Percentiles rank a stretch among this genome's conserved stretches.
phyloP scores from a whole-genome alignment of 1,140 invertebrate genomes.

The Telenomus remus region DNA sequence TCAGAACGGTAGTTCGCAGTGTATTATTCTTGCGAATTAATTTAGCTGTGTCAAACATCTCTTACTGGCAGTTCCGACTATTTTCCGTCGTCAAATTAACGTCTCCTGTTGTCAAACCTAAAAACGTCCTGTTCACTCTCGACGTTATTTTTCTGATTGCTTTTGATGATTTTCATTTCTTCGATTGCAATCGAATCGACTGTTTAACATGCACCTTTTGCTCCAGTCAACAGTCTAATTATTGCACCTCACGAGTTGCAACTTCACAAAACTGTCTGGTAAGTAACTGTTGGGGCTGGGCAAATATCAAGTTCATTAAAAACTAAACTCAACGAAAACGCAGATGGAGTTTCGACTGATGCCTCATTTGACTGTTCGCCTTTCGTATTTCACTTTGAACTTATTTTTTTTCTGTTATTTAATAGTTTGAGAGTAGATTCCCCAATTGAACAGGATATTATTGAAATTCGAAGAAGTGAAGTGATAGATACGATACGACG shows the following conservation, averaged over 20 bases:
- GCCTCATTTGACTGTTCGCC: not conserved
- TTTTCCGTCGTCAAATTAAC: slow-evolving; percentile 24
- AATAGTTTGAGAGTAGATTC: no score
- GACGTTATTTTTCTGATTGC: slow-evolving; percentile 23
- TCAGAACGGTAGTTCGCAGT: not conserved
- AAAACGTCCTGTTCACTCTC: not conserved
- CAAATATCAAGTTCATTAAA: slow-evolving; percentile 48
- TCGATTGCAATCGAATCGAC: slow-evolving; percentile 39
- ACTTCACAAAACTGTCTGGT: slow-evolving; percentile 37
- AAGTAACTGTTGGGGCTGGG: slow-evolving; percentile 33
- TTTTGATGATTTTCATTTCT: slow-evolving; percentile 23
- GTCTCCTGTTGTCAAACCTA: slow-evolving; percentile 3
- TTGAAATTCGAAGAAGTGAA: no score
- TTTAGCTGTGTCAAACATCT: slow-evolving; percentile 12
- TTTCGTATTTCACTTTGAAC: no score
- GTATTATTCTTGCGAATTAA: slow-evolving; percentile 4
- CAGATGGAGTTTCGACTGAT: slow-evolving; percentile 21
- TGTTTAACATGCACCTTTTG: slow-evolving; percentile 41
- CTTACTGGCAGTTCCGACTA: not conserved
- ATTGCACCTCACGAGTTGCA: slow-evolving; percentile 37
- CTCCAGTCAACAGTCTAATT: slow-evolving; percentile 53
- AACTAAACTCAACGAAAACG: slow-evolving; percentile 6
- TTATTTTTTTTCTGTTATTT: no score
- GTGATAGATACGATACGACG: no score
- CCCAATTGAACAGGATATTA: no score